These are phyloP conservation scores for Theristicus caerulescens DNA, from an alignment of 2,113 vertebrate genomes.

Conservation along the genomic window DNA sequence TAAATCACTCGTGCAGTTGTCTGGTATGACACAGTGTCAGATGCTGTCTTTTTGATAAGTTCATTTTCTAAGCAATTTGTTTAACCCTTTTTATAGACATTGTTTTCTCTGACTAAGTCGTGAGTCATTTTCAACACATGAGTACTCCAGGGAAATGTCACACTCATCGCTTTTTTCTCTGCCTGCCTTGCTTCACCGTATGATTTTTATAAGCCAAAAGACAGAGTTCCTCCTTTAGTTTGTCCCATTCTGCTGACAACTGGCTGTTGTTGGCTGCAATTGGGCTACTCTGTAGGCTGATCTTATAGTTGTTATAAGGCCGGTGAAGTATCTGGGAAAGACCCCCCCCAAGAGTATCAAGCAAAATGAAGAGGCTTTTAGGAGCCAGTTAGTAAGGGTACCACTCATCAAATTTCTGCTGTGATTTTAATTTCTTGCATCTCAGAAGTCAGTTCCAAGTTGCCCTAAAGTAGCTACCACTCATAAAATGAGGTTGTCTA, in stretches of 20 bases:
- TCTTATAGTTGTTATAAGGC: background rate
- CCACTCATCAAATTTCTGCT: background rate
- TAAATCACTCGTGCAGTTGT: constrained; percentile 49
- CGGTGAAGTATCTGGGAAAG: background rate
- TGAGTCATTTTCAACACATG: constrained; percentile 51
- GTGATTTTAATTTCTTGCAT: background rate
- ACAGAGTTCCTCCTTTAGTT: background rate
- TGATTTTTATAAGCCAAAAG: background rate
- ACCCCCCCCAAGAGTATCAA: background rate
- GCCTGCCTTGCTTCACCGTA: background rate
- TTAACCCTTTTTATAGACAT: constrained; percentile 61
- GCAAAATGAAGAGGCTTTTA: background rate
- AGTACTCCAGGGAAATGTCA: constrained; percentile 53
- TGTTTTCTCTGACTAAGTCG: constrained; percentile 47
- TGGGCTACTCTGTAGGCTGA: background rate
- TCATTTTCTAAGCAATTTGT: constrained; percentile 60
- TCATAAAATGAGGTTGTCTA: background rate
- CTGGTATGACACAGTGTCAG: constrained; percentile 60
- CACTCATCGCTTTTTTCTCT: background rate
- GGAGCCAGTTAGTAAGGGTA: background rate
- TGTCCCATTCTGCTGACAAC: background rate
- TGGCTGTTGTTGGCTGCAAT: background rate
- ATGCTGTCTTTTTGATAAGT: constrained; percentile 68
- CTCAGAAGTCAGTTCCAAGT: background rate
- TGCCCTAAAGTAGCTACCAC: background rate